These are phyloP conservation scores for Turnix velox DNA, from an alignment of 2,113 vertebrate species.

Conservation along the genomic window DNA sequence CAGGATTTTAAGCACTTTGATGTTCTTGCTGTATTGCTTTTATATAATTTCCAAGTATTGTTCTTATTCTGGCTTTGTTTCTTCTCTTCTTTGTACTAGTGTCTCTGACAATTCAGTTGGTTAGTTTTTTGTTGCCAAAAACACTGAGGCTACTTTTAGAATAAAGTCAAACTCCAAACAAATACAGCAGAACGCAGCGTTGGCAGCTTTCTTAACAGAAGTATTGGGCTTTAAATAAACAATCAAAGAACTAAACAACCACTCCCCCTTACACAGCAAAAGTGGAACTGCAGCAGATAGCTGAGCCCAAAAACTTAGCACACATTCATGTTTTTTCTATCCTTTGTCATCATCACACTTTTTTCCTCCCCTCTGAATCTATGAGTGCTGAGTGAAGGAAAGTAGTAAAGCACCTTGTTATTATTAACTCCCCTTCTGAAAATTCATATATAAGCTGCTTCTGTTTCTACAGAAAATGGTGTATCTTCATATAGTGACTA, in stretches of 20 bases:
- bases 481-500: background rate
- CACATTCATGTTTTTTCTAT: background rate
- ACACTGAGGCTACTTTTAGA: background rate
- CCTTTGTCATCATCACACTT: background rate
- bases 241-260: background rate
- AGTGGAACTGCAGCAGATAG: background rate
- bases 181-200: background rate
- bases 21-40: background rate
- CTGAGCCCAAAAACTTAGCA: background rate
- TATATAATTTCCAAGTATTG: background rate
- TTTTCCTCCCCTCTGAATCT: background rate
- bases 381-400: background rate
- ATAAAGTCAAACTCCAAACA: background rate
- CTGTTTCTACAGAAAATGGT: background rate
- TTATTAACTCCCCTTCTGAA: background rate
- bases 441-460: background rate
- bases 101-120: background rate
- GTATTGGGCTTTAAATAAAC: background rate
- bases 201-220: background rate
- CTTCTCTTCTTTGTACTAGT: background rate
- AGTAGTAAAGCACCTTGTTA: background rate
- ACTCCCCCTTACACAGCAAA: background rate
- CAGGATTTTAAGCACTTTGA: background rate
- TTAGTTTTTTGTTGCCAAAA: constrained; percentile 16
- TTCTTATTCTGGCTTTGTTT: background rate